Conservation (phyloP, 1,140 invertebrate genomes). For the Eciton burchellii region DNA sequence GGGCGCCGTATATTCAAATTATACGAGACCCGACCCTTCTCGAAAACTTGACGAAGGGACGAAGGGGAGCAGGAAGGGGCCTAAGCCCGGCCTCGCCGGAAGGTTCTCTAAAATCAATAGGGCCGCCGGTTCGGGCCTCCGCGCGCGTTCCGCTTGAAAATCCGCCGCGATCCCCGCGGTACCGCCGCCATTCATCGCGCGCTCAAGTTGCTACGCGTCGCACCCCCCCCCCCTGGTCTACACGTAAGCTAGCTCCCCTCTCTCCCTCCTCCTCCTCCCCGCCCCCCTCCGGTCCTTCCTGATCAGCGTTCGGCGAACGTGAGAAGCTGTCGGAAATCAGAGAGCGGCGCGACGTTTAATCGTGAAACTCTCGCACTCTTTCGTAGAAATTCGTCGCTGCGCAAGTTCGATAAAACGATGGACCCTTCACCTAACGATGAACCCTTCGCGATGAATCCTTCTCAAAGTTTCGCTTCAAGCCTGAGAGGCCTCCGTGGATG, state of each 20-base stretch:
- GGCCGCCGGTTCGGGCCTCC: constrained; percentile 46
- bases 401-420: too few species aligned
- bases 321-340: constrained; percentile 37
- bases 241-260: too few species aligned
- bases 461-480: too few species aligned
- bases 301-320: too few species aligned
- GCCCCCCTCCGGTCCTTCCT: too few species aligned
- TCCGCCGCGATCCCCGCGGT: constrained; percentile 12
- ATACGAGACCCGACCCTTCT: constrained; percentile 66
- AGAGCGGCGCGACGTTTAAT: constrained; percentile 1
- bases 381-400: too few species aligned
- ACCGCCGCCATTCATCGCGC: constrained; percentile 23
- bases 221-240: too few species aligned
- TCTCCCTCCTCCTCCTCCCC: too few species aligned
- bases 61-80: constrained; percentile 49
- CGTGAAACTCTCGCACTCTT: not conserved
- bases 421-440: too few species aligned
- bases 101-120: constrained; percentile 73
- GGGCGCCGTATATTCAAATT: constrained; percentile 72
- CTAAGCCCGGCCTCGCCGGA: constrained; percentile 38
- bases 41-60: constrained; percentile 69
- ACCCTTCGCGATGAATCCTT: too few species aligned
- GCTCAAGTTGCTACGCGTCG: not conserved
- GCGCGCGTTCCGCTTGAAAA: constrained; percentile 49
- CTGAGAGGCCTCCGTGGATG: not conserved